phyloP scores from a whole-genome alignment of 2,113 vertebrate species.

The Antechinus stuartii region DNA sequence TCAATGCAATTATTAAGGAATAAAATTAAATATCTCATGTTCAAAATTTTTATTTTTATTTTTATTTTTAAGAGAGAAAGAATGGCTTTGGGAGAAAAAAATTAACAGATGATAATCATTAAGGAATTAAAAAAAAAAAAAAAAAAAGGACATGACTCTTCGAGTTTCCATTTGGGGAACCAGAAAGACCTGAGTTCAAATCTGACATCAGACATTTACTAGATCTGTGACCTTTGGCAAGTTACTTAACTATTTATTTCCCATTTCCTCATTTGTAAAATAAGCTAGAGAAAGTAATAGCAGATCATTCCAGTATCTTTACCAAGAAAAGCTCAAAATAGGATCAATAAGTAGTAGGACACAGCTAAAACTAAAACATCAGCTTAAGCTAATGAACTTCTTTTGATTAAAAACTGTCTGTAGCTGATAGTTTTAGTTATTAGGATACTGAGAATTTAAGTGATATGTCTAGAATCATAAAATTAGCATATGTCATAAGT shows the following conservation, averaged over 20 bases:
- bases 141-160: background rate
- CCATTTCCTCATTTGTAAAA: constrained; percentile 2
- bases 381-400: background rate
- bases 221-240: background rate
- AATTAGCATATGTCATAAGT: background rate
- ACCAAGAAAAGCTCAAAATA: background rate
- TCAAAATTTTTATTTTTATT: background rate
- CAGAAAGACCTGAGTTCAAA: background rate
- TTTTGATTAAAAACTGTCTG: background rate
- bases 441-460: background rate
- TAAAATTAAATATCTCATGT: background rate
- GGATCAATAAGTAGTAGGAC: background rate
- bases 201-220: background rate
- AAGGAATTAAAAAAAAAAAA: background rate
- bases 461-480: background rate
- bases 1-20: background rate
- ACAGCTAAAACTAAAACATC: background rate
- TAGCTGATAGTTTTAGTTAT: background rate
- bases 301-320: background rate
- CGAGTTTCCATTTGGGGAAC: background rate
- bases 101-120: background rate
- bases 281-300: background rate
- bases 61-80: background rate
- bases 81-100: background rate
- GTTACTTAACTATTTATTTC: background rate